phyloP scores from a whole-genome alignment of 2,888 invertebrate species.

The Noctua pronuba region DNA sequence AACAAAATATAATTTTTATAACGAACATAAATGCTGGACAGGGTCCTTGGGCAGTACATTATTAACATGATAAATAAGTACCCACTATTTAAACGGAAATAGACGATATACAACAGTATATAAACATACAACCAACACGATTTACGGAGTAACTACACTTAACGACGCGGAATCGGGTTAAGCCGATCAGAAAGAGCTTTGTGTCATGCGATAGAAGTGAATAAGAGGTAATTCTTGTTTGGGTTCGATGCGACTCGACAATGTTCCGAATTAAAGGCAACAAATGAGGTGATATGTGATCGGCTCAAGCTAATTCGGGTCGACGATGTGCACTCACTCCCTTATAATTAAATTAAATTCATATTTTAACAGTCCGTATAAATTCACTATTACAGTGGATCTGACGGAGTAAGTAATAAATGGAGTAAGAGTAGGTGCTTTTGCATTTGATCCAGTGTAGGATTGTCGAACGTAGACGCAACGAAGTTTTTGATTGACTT shows the following conservation, averaged over 20 bases:
- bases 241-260: background rate
- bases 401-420: conserved; percentile 20
- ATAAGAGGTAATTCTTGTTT: background rate
- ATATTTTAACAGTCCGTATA: conserved; percentile 14
- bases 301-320: background rate
- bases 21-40: conserved; percentile 40
- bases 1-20: conserved; percentile 28
- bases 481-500: background rate
- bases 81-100: conserved; percentile 31
- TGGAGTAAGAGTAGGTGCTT: background rate
- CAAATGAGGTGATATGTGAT: background rate
- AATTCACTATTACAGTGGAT: background rate
- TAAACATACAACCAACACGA: conserved; percentile 23
- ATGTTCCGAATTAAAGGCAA: background rate
- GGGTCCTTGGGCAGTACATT: conserved; percentile 26
- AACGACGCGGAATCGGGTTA: background rate
- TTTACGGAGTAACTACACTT: conserved; percentile 10
- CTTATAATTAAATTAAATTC: background rate
- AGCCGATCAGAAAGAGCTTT: background rate
- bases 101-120: conserved; percentile 29
- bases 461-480: background rate
- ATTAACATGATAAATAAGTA: conserved; percentile 55
- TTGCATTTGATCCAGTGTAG: background rate
- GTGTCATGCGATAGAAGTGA: background rate
- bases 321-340: background rate